Percentiles rank a stretch among this genome's conserved stretches.
These are phyloP conservation scores for Nymphalis polychloros DNA, from an alignment of 2,888 invertebrate genomes.

Conservation along the genomic window DNA sequence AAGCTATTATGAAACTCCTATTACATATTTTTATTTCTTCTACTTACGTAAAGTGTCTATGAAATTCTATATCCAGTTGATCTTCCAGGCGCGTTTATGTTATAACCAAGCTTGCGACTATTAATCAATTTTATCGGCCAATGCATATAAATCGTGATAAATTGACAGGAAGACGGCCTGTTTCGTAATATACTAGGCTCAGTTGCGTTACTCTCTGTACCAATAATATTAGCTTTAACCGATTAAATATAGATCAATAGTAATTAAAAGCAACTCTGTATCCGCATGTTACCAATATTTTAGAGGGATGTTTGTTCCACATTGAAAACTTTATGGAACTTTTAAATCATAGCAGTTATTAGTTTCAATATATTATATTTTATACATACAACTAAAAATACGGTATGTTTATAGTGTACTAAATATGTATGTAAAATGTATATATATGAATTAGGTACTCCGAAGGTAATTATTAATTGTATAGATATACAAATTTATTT, in stretches of 20 bases:
- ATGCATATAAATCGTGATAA: slow-evolving; percentile 19
- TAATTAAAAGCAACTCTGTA: not conserved
- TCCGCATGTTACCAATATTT: not conserved
- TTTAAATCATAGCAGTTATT: no score
- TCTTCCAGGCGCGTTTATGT: slow-evolving; percentile 6
- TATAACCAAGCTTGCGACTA: not conserved
- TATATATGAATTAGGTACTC: no score
- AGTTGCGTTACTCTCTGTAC: slow-evolving; percentile 2
- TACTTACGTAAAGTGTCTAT: not conserved
- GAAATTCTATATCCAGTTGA: slow-evolving; percentile 13
- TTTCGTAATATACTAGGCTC: slow-evolving; percentile 13
- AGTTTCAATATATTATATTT: no score
- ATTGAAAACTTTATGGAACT: no score
- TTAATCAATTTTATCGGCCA: slow-evolving; percentile 16
- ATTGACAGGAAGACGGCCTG: slow-evolving; percentile 7
- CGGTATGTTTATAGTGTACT: no score
- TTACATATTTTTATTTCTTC: no score
- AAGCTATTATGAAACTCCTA: no score
- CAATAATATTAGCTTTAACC: not conserved
- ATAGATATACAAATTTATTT: no score
- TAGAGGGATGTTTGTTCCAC: no score
- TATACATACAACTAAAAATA: no score
- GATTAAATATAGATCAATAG: not conserved
- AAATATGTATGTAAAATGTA: no score
- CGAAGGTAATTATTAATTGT: no score